Evolutionary conservation across 2,797 vertebrate species (phyloP), one percentile per base, ranked within the genome.

Genomic region (Halcyon smyrnensis): DNA sequence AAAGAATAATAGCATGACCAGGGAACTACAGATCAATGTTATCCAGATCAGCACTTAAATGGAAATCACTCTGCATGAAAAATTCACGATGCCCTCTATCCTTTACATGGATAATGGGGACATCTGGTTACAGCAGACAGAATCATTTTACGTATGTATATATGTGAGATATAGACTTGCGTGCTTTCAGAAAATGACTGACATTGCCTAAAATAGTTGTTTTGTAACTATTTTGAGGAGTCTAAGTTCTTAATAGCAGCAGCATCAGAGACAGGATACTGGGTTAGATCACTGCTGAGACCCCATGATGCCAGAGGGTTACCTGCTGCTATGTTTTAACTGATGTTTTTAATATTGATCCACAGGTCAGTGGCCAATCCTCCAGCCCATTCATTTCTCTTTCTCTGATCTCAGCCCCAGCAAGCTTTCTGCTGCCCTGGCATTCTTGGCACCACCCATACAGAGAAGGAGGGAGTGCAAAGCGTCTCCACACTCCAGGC

Each of bases 41-140:
- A 94, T 96, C 89, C 94, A 91, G 94, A 95, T 96, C 82, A 90
- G 91, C 95, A 96, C 89, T 97, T 97, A 96, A 95, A 91, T 92
- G 92, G 93, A 96, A 95, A 95, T 96, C 89, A 85, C 79, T 94
- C 93, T 69, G 76, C 93, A 97, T 96, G 96, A 97, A 93, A 97
- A 96, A 96, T 96, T 97, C 87, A 96, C 79, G 63, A 96, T 94
- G 90, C 54, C 82, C 84, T 97, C 91, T 96, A 93, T 96, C 84
- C 81, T 96, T 94, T 88, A 92, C 73, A 50, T 45, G 89, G 69
- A 84, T 96, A 96, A 95, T 96, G 93, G 95, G 89, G 89, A 95
- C 95, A 96, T 95, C 93, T 96, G 92, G 84, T 97, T 93, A 95
- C 81, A 92, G 88, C 68, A 81, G 75, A 80, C 60, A 85, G 94